Conservation (phyloP, 2,113 vertebrate species). For the Scomber scombrus region DNA sequence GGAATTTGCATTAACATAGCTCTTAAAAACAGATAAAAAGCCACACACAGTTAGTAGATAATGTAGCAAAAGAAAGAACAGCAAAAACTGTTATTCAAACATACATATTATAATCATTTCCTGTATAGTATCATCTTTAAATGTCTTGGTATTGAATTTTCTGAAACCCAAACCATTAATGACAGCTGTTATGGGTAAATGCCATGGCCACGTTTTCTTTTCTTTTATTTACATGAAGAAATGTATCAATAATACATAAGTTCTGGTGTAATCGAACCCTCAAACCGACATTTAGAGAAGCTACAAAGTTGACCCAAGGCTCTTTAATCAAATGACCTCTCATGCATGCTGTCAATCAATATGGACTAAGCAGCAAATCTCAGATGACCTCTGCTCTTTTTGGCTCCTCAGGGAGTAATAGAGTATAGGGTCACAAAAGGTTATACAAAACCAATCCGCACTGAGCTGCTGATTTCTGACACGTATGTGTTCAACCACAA, state of each 20-base stretch:
- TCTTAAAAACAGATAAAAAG: too few species aligned
- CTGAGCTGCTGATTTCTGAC: conserved; percentile 22
- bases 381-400: conserved; percentile 33
- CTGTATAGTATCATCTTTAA: too few species aligned
- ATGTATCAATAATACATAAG: not conserved
- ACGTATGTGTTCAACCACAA: not conserved
- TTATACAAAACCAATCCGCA: conserved; percentile 53
- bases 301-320: conserved; percentile 23
- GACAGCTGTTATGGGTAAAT: not conserved
- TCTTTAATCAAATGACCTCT: conserved; percentile 43
- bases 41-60: too few species aligned
- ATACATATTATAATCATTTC: too few species aligned
- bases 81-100: too few species aligned
- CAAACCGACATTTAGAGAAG: conserved; percentile 26
- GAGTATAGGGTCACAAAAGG: conserved; percentile 27
- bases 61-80: too few species aligned
- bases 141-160: not conserved
- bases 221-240: not conserved
- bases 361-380: conserved; percentile 38
- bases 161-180: not conserved
- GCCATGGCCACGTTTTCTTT: not conserved
- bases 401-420: conserved; percentile 25
- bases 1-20: too few species aligned
- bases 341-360: conserved; percentile 23
- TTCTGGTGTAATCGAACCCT: not conserved